These are phyloP conservation scores for Orchesellides sinensis DNA, from an alignment of 2,888 invertebrate genomes.

Conservation along the genomic window DNA sequence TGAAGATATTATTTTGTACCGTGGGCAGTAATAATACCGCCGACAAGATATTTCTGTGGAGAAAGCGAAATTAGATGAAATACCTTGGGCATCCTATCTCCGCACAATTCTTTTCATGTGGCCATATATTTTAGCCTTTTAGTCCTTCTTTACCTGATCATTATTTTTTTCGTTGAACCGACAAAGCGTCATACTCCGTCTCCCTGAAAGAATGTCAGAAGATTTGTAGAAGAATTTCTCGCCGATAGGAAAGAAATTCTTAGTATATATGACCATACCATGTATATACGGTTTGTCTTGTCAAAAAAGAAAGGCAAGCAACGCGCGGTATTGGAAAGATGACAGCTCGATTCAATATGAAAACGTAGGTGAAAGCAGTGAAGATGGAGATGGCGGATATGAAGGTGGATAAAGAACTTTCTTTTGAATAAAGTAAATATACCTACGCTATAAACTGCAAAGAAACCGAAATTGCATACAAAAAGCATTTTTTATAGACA, in stretches of 20 bases:
- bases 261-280: neutral
- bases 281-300: too few species aligned
- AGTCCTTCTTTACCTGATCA: neutral
- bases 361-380: constrained; percentile 8
- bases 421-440: too few species aligned
- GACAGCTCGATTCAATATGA: constrained; percentile 8
- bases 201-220: too few species aligned
- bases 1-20: too few species aligned
- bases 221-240: neutral
- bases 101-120: neutral
- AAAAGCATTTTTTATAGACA: too few species aligned
- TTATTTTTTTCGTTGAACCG: neutral
- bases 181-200: too few species aligned
- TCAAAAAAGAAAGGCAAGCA: neutral
- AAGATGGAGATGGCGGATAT: constrained; percentile 3
- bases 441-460: neutral
- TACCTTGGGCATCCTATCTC: constrained; percentile 21
- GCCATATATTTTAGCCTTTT: neutral
- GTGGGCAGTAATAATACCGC: too few species aligned
- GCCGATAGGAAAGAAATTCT: neutral
- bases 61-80: constrained; percentile 14
- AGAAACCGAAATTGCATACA: neutral
- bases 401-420: neutral
- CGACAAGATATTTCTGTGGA: neutral
- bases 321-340: neutral